These are phyloP conservation scores for Hemicrepidius hirtus DNA, from an alignment of 2,888 invertebrate genomes.

Conservation along the genomic window DNA sequence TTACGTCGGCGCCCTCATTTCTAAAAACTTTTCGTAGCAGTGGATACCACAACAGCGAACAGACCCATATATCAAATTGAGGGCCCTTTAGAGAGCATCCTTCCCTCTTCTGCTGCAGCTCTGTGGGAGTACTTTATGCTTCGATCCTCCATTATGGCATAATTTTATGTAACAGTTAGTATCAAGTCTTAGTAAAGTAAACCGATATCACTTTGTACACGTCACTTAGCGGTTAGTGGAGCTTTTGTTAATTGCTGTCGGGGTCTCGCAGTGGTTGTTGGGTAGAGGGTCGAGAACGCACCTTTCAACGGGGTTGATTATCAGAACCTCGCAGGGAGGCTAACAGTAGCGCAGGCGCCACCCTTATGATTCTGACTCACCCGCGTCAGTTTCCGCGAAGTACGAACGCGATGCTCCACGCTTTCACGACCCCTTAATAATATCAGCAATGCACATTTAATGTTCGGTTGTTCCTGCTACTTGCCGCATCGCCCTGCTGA, in stretches of 20 bases:
- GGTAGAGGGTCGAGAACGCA: constrained; percentile 55
- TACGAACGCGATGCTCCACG: constrained; percentile 37
- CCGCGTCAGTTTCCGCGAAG: constrained; percentile 50
- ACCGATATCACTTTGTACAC: constrained; percentile 59
- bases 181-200: constrained; percentile 54
- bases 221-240: constrained; percentile 59
- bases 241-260: constrained; percentile 60
- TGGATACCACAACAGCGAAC: constrained; percentile 21
- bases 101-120: constrained; percentile 12
- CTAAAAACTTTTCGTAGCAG: constrained; percentile 42
- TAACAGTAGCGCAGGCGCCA: constrained; percentile 47
- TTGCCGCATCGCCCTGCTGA: background rate
- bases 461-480: background rate
- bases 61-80: constrained; percentile 40
- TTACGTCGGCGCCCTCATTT: constrained; percentile 41
- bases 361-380: constrained; percentile 44
- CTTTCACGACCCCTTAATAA: constrained; percentile 27
- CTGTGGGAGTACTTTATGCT: constrained; percentile 25
- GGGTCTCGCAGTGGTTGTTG: constrained; percentile 54
- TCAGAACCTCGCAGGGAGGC: constrained; percentile 47
- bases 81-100: constrained; percentile 22
- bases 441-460: constrained; percentile 24
- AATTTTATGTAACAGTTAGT: constrained; percentile 47
- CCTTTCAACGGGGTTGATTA: constrained; percentile 58
- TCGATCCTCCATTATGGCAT: constrained; percentile 35